Conservation (phyloP, 2,888 invertebrate species). For the Netelia virgata region DNA sequence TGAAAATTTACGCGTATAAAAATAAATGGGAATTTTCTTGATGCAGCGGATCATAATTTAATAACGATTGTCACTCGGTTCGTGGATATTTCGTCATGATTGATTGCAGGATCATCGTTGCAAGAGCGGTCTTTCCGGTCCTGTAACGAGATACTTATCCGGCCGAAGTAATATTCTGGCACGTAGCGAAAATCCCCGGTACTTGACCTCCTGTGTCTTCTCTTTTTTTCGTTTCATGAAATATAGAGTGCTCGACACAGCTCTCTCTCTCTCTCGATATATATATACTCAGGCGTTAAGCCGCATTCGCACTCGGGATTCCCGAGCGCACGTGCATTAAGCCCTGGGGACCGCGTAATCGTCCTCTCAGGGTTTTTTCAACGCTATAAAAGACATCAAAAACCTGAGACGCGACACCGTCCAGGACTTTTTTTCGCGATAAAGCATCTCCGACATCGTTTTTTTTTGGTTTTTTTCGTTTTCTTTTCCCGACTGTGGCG, state of each 20-base stretch:
- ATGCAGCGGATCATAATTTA: background rate
- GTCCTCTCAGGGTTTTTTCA: constrained; percentile 30
- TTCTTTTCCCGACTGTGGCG: too few relatives aligned
- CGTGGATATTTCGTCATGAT: constrained; percentile 24
- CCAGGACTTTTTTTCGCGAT: background rate
- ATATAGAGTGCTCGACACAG: constrained; percentile 29
- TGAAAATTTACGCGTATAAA: too few relatives aligned
- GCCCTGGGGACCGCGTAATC: constrained; percentile 49
- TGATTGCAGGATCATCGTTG: constrained; percentile 38
- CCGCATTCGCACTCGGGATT: constrained; percentile 36
- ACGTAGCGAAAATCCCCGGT: constrained; percentile 61
- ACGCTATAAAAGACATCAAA: background rate
- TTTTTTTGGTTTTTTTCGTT: background rate
- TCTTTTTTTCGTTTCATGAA: constrained; percentile 27
- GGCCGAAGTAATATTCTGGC: constrained; percentile 27
- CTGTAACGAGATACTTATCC: constrained; percentile 41
- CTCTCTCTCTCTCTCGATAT: too few relatives aligned
- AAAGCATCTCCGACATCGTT: background rate
- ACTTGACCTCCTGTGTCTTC: constrained; percentile 33
- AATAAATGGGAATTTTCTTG: too few relatives aligned
- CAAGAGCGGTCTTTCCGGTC: background rate
- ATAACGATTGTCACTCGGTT: background rate
- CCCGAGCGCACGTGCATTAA: constrained; percentile 43
- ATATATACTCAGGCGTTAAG: background rate
- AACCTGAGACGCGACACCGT: background rate